Conservation (phyloP, 2,113 vertebrate species). For the Crypturellus undulatus region DNA sequence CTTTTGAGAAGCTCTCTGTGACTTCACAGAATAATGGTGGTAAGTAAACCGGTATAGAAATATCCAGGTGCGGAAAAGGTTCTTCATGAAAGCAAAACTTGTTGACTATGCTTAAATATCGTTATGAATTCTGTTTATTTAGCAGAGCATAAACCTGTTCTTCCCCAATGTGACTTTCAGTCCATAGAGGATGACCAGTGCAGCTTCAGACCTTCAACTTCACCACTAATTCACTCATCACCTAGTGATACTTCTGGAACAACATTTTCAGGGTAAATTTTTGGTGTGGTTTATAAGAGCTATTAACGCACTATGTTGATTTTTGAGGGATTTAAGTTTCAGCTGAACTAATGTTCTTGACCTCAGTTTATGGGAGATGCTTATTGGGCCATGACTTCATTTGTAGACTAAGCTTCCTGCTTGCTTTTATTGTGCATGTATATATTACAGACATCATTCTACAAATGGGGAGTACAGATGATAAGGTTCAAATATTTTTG, state of each 20-base stretch:
- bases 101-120: neutral
- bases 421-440: neutral
- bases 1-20: slow-evolving; percentile 57
- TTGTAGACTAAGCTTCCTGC: neutral
- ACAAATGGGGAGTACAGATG: no score
- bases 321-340: neutral
- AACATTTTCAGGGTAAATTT: slow-evolving; percentile 73
- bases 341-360: neutral
- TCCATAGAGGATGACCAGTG: slow-evolving; percentile 79
- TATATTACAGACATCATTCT: no score
- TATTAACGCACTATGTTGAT: neutral
- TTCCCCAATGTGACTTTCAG: slow-evolving; percentile 38
- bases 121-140: slow-evolving; percentile 18
- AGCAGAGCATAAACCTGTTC: slow-evolving; percentile 51
- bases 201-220: slow-evolving; percentile 91
- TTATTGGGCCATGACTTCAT: neutral
- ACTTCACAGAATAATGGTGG: slow-evolving; percentile 55
- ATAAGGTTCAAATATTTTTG: no score
- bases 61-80: neutral
- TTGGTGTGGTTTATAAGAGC: neutral
- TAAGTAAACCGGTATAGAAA: slow-evolving; percentile 59
- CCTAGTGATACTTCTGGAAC: slow-evolving; percentile 87
- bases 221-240: slow-evolving; percentile 94
- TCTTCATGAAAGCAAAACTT: neutral
- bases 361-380: neutral